phyloP scores from a whole-genome alignment of 2,888 invertebrate genomes.

The Furcula furcula region DNA sequence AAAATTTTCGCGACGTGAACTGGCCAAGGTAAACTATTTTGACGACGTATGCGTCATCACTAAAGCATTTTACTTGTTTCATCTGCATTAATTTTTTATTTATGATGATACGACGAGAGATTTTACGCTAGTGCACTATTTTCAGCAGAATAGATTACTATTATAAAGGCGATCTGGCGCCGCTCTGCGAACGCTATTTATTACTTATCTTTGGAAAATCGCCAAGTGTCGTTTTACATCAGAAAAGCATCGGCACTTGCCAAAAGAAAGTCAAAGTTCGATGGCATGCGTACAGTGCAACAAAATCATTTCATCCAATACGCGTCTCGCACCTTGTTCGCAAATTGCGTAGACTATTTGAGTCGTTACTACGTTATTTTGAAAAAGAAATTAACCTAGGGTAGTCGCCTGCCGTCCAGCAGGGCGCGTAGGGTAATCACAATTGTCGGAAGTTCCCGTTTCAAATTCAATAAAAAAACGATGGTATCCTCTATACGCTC shows the following conservation, averaged over 20 bases:
- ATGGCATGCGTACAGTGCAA: constrained; percentile 43
- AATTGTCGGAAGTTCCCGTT: too few species aligned
- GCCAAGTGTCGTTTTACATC: constrained; percentile 61
- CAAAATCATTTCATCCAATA: too few species aligned
- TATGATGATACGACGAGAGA: constrained; percentile 24
- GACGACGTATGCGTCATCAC: constrained; percentile 26
- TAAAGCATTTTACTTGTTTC: constrained; percentile 25
- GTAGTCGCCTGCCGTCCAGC: too few species aligned
- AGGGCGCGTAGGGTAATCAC: too few species aligned
- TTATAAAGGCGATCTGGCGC: constrained; percentile 64
- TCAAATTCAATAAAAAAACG: too few species aligned
- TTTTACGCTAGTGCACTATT: constrained; percentile 50
- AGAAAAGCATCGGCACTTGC: constrained; percentile 55
- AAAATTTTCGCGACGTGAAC: constrained; percentile 9
- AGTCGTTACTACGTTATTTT: too few species aligned
- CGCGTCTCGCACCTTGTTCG: too few species aligned
- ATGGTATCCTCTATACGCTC: too few species aligned
- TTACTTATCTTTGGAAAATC: constrained; percentile 63
- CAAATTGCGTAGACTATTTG: too few species aligned
- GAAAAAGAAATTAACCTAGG: too few species aligned
- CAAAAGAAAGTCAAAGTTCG: constrained; percentile 76
- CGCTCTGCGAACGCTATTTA: constrained; percentile 66
- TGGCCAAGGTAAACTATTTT: constrained; percentile 24
- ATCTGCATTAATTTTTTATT: constrained; percentile 23
- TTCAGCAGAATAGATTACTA: constrained; percentile 53